These are phyloP conservation scores for Apogon hyalosoma DNA, from an alignment of 2,797 vertebrate genomes.

Conservation along the genomic window DNA sequence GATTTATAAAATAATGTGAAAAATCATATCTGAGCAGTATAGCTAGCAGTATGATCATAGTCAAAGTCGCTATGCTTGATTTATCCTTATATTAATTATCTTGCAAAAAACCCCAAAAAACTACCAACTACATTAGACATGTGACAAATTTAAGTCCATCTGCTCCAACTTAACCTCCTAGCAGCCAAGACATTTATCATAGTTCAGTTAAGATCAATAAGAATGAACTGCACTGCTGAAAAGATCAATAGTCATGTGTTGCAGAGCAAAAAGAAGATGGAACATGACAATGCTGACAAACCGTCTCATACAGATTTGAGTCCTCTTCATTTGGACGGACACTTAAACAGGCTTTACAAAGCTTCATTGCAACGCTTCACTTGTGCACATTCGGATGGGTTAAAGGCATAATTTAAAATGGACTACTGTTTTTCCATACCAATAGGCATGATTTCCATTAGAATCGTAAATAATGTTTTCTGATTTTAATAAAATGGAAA, in stretches of 20 bases:
- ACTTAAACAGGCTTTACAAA: constrained; percentile 10
- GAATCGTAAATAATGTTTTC: background rate
- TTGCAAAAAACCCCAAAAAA: constrained; percentile 16
- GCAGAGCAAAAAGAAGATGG: constrained; percentile 78
- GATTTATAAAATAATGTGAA: too few species aligned
- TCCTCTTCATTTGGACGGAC: constrained; percentile 58
- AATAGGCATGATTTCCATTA: background rate
- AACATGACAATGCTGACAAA: constrained; percentile 76
- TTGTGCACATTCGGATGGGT: constrained; percentile 3
- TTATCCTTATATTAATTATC: background rate
- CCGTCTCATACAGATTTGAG: constrained; percentile 56
- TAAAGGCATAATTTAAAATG: constrained; percentile 3
- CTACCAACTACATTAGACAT: constrained; percentile 36
- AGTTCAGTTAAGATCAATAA: constrained; percentile 89
- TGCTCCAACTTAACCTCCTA: constrained; percentile 64
- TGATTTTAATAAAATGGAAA: too few species aligned
- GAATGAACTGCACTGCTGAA: constrained; percentile 92
- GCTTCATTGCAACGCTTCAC: constrained; percentile 10
- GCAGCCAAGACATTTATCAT: constrained; percentile 89
- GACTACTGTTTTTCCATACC: background rate
- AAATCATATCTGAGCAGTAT: too few species aligned
- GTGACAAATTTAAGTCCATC: constrained; percentile 53
- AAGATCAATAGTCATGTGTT: constrained; percentile 91
- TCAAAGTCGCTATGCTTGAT: too few species aligned
- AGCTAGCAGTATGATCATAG: too few species aligned